Base-by-base conservation (phyloP, 2,888 invertebrate genomes). In the Orthosia gracilis region DNA sequence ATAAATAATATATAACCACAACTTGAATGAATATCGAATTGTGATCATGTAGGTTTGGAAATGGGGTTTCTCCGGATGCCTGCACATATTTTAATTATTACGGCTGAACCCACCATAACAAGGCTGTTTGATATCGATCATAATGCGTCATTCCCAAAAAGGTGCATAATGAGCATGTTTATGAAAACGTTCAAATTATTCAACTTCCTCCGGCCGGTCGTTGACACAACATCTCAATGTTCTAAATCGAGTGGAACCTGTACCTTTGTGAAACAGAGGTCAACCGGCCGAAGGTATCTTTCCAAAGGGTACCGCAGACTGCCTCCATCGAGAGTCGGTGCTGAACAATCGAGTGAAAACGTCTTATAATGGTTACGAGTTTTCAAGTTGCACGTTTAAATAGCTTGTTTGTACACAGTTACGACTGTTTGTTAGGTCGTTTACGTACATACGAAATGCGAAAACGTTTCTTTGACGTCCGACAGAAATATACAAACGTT, bases 351-450 rank as follows among this genome's bases (percentile, higher is more conserved):
- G 89, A 86, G 83, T 86, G 89, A 87, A 92, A 88, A 89, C 83
- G 84, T 72, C 78, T 85, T 83, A 88, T 89, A 85, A 89, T 85
- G 70, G 83, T 80, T 64, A 83, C 76, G 83, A 75, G 80, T 88
- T 88, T 86, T 85, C 79, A 85, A 85, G 74, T 77, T 87, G 65
- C 73, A 76, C 69, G 80, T 84, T 80, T 85, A 89, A 91, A 92
- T 89, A 88, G 88, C 87, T 89, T 89, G 89, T 91, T 90, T 88
- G 89, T 87, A 88, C 85, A 84, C 74, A 80, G 91, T 94, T 94
- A 95, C 92, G 94, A 93, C 93, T 91, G 85, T 93, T 94, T 94
- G 94, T 94, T 91, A 88, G 84, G 80, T 86, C 85, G 85, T 91
- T 93, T 90, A 92, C 87, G 89, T 89, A 84, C 86, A 80, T 85